Evolutionary conservation across 2,888 invertebrate genomes (phyloP), one percentile per base, ranked within the genome.

Genomic region (Drosophila borborema): DNA sequence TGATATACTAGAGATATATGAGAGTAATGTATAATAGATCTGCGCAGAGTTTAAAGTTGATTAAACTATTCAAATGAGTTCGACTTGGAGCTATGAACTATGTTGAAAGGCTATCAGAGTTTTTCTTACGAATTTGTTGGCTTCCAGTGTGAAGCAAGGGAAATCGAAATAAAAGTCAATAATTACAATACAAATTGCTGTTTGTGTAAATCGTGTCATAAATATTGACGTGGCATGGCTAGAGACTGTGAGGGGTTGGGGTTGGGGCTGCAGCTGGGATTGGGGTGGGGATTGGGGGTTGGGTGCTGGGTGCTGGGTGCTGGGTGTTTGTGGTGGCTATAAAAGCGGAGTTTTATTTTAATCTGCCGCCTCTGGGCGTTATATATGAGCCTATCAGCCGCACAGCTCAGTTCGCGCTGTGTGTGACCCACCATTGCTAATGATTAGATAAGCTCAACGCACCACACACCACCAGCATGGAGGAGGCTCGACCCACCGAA

Each of bases 341-440:
- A 86, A 90, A 86, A 89, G 68, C 70, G 62, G 69, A 89, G 84
- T 90, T 90, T 85, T 89, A 89, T 89, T 86, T 86, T 89, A 86
- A 86, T 86, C 86, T 86, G 89, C 90, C 90, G 90, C 90, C 86
- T 77, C 78, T 74, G 80, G 72, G 77, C 72, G 51, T 68, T 72
- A 72, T 81, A 89, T 83, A 86, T 79, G 72, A 77, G 55, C 46
- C 54, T 78, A 81, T 74, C 82, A 64, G 90, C 83, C 49, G 48
- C 31, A n/a, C 48, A 48, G 48, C 2, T 28, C 28, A 28, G 28
- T 23, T 16, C 28, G 48, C 9, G 48, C 48, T 86, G 86, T 86
- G 86, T 86, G 89, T 74, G 71, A 75, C 86, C 86, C 83, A 89
- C 78, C 81, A 87, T 70, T 69, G 61, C 67, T 16, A 49, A 54